Base-by-base conservation (phyloP, 2,888 invertebrate genomes). In the Eupithecia centaureata region DNA sequence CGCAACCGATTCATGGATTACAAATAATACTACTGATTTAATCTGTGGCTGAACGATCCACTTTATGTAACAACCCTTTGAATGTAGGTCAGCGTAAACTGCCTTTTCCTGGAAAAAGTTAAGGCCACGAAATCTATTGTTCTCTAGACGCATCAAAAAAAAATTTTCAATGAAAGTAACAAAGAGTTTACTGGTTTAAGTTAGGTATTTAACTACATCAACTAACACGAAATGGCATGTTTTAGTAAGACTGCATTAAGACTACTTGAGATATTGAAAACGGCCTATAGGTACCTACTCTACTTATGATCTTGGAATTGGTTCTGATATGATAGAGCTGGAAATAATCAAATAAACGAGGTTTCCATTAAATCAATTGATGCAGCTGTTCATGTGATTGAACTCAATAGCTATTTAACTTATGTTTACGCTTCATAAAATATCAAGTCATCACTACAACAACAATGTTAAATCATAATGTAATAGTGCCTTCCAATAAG, bases 371-470 rank as follows among this genome's bases (percentile, higher is more conserved):
- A 32, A 32, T 63, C 47, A 58, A 58, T 58, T 63, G 57, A 42
- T 57, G 38, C 63, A 25, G 32, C 57, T 62, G 52, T 51, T 60
- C 52, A 30, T 54, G 66, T 76, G 74, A 82, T 81, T 80, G 76
- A 71, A 71, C 71, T 74, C 69, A 79, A 81, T 80, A 70, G 75
- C 71, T 76, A 67, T 74, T 79, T 73, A 75, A 76, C 74, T 77
- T 47, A 63, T 72, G 67, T 47, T 47, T 22, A 47, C 22, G 47
- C 22, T 22, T 22, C 10, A 4, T 22, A 22, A 18, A 22, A 22
- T 22, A 22, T 22, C 5, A 30, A 5, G 30, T 30, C 4, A 5
- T 30, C n/a, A n/a, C n/a, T n/a, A n/a, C n/a, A n/a, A n/a, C n/a
- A n/a, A n/a, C n/a, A n/a, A n/a, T n/a, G n/a, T n/a, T n/a, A n/a